phyloP scores from a whole-genome alignment of 1,140 invertebrate species.

The Procambarus clarkii region DNA sequence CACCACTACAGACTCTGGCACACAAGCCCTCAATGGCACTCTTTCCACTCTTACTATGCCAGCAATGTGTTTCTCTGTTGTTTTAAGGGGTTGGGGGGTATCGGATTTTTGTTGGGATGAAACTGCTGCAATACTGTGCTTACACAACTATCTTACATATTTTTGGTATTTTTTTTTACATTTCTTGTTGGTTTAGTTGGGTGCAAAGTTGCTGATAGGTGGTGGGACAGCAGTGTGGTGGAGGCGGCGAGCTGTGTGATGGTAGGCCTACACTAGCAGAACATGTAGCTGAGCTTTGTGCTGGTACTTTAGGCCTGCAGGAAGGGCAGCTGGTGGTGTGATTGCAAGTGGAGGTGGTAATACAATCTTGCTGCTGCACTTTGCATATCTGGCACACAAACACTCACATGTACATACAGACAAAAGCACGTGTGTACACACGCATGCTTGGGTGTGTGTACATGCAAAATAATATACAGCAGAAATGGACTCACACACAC shows the following conservation, averaged over 20 bases:
- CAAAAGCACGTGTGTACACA: background rate
- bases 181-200: background rate
- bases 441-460: background rate
- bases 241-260: slow-evolving; percentile 17
- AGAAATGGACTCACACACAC: background rate
- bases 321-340: background rate
- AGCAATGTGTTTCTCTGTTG: background rate
- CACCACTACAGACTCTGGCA: background rate
- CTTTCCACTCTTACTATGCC: background rate
- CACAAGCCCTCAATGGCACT: background rate
- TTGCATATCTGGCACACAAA: background rate
- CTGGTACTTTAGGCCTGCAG: slow-evolving; percentile 8
- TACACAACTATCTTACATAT: background rate
- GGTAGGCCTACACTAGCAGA: slow-evolving; percentile 14
- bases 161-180: background rate
- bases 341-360: background rate
- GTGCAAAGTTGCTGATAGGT: background rate
- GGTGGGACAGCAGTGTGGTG: background rate
- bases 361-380: background rate
- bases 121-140: background rate
- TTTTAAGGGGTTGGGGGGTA: background rate
- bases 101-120: background rate
- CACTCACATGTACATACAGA: background rate
- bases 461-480: background rate
- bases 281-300: background rate